Conservation (phyloP, 2,888 invertebrate genomes). For the Watsonalla binaria region DNA sequence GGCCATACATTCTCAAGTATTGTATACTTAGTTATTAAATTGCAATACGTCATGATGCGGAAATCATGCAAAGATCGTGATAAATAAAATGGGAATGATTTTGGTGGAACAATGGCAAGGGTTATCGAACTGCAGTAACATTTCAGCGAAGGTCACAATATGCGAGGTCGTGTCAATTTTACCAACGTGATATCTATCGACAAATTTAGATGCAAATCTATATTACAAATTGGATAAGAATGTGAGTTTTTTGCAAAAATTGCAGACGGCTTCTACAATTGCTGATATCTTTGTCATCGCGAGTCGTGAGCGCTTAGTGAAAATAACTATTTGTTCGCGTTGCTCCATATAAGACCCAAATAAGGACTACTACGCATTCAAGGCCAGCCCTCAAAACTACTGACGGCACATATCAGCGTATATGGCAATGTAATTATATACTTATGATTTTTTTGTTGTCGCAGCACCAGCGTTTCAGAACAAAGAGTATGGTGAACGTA, state of each 20-base stretch:
- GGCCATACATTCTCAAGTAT: slow-evolving; percentile 45
- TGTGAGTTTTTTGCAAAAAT: background rate
- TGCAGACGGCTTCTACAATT: too few relatives aligned
- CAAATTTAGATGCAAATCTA: background rate
- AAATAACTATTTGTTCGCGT: too few relatives aligned
- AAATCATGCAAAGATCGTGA: slow-evolving; percentile 65
- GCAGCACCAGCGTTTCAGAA: too few relatives aligned
- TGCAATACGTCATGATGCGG: slow-evolving; percentile 63
- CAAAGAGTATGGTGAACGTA: too few relatives aligned
- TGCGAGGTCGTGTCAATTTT: slow-evolving; percentile 52
- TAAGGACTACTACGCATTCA: too few relatives aligned
- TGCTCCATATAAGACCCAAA: too few relatives aligned
- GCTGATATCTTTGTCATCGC: too few relatives aligned
- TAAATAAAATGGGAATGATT: slow-evolving; percentile 68
- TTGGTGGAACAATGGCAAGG: slow-evolving; percentile 62
- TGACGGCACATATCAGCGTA: too few relatives aligned
- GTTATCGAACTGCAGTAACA: slow-evolving; percentile 70
- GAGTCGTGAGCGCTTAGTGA: too few relatives aligned
- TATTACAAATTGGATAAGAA: background rate
- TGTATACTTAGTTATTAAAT: slow-evolving; percentile 62
- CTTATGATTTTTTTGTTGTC: too few relatives aligned
- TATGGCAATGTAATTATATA: too few relatives aligned
- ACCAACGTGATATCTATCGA: slow-evolving; percentile 18
- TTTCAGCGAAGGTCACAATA: slow-evolving; percentile 72
- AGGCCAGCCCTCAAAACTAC: too few relatives aligned